These are phyloP conservation scores for Rhodophaea formosa DNA, from an alignment of 2,888 invertebrate genomes.

Conservation along the genomic window DNA sequence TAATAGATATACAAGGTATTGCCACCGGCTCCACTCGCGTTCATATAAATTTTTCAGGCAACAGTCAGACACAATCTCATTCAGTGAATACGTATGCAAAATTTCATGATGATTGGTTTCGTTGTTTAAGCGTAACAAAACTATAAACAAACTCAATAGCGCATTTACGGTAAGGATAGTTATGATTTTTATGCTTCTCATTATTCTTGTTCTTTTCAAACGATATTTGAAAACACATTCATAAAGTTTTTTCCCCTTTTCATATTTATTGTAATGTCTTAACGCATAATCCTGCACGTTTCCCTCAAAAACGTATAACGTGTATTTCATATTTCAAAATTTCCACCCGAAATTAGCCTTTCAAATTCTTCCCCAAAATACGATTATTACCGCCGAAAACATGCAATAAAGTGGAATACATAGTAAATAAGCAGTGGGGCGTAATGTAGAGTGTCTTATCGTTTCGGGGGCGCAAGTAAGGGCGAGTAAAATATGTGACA, in stretches of 20 bases:
- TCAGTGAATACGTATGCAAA: too few species aligned
- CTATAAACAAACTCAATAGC: too few species aligned
- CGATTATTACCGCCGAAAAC: slow-evolving; percentile 7
- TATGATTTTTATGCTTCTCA: neutral
- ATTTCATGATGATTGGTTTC: too few species aligned
- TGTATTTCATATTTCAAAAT: slow-evolving; percentile 6
- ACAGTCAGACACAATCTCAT: too few species aligned
- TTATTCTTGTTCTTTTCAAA: neutral
- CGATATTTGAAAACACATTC: neutral
- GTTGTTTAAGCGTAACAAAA: too few species aligned
- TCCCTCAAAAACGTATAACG: neutral
- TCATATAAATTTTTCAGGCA: too few species aligned
- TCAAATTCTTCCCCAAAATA: slow-evolving; percentile 8
- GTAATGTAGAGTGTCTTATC: slow-evolving; percentile 39
- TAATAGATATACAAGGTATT: too few species aligned
- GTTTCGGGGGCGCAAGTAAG: slow-evolving; percentile 44
- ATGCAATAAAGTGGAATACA: slow-evolving; percentile 22
- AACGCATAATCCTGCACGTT: neutral
- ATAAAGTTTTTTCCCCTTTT: neutral
- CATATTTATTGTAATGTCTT: neutral
- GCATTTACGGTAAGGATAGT: too few species aligned
- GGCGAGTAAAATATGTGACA: slow-evolving; percentile 72
- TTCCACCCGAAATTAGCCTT: neutral
- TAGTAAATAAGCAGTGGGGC: slow-evolving; percentile 27
- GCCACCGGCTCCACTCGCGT: too few species aligned